Evolutionary conservation across 1,140 invertebrate genomes (phyloP).

Genomic region (Leucophenga varia): DNA sequence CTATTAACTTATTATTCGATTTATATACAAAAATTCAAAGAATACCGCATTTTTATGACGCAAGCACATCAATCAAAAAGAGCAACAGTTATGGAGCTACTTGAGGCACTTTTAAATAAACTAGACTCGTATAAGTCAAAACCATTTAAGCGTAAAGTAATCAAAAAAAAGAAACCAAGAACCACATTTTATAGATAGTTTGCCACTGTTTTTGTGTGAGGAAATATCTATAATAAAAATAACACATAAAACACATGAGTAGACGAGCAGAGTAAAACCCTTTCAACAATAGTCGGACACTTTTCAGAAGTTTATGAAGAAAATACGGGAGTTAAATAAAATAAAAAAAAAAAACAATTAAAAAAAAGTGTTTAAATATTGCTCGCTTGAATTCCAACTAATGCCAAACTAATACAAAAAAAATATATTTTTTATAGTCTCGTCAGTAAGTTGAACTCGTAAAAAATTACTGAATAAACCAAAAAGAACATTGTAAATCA

Average conservation of each 20-base stretch:
- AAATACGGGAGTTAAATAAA: slow-evolving; percentile 21
- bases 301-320: too few species aligned
- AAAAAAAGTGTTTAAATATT: slow-evolving; percentile 22
- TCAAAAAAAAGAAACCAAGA: too few species aligned
- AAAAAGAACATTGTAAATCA: slow-evolving; percentile 52
- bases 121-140: too few species aligned
- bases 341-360: slow-evolving; percentile 26
- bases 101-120: too few species aligned
- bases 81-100: too few species aligned
- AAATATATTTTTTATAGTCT: slow-evolving; percentile 15
- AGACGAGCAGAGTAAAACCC: neutral
- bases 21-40: too few species aligned
- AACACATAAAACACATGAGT: slow-evolving; percentile 22
- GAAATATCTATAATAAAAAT: slow-evolving; percentile 39
- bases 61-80: too few species aligned
- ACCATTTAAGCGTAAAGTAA: too few species aligned
- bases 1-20: too few species aligned
- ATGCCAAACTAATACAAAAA: slow-evolving; percentile 25
- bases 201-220: slow-evolving; percentile 22
- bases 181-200: slow-evolving; percentile 23
- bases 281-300: too few species aligned
- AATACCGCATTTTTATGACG: too few species aligned
- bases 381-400: slow-evolving; percentile 48
- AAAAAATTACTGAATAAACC: slow-evolving; percentile 37
- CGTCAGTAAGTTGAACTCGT: slow-evolving; percentile 27